Evolutionary conservation across 2,888 invertebrate genomes (phyloP), one percentile per base, ranked within the genome.

Genomic region (Xiphydria camelus): DNA sequence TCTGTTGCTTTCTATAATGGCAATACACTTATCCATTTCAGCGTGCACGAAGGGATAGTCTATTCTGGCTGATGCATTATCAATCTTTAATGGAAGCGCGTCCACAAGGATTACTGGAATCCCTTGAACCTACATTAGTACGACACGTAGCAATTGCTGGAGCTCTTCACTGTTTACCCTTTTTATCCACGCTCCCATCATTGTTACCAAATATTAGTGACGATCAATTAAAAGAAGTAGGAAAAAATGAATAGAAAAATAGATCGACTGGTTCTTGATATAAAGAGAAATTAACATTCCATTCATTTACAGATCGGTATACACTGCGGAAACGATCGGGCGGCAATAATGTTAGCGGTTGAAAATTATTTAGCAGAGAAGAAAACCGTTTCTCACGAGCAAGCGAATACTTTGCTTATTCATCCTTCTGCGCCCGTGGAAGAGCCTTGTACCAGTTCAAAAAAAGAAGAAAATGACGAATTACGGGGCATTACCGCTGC

Each of bases 61-160:
- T 69, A 64, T 89, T 87, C 70, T 89, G 89, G 89, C 75, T 89
- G 52, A 80, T 83, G 64, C 92, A 92, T 73, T 94, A 91, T 73
- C 93, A 94, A 73, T 83, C 85, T 55, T 76, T 94, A 31, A 79
- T 93, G 68, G 89, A 92, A 68, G 83, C 83, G 19, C 83, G 87
- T 56, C 91, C 92, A 17, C 82, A 80, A 61, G 82, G 82, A 36
- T 76, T 88, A 50, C 74, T 84, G 20, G 81, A 83, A 63, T 78
- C 83, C 57, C 77, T 89, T 32, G 86, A 89, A 68, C 87, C 87
- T 12, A 65, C 77, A 38, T 76, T 89, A 52, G 85, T 86, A 18
- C 86, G 86, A 70, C 82, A 83, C 59, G 79, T 89, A 23, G 79
- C 89, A 23, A 81, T 85, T 60, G 84, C 85, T 63, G 88, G 87